Percentiles rank a stretch among this genome's conserved stretches.
These are phyloP conservation scores for Brachyptera risi DNA, from an alignment of 2,888 invertebrate species.

Conservation along the genomic window DNA sequence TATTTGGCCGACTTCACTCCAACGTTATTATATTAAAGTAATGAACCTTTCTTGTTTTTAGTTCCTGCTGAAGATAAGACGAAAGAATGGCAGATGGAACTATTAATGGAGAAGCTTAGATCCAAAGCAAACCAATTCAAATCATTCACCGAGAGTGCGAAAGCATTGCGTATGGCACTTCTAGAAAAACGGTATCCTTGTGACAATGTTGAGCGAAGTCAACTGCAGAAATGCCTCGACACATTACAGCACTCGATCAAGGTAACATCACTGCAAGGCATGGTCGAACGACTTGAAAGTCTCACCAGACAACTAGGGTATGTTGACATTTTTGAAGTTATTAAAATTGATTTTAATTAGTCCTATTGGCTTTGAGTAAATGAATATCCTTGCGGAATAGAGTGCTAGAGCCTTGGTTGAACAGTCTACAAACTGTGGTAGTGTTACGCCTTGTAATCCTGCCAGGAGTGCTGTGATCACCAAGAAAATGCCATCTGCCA, in stretches of 20 bases:
- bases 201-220: slow-evolving; percentile 78
- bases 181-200: slow-evolving; percentile 85
- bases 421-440: too few relatives aligned
- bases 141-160: slow-evolving; percentile 80
- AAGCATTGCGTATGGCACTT: slow-evolving; percentile 81
- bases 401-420: too few relatives aligned
- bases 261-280: slow-evolving; percentile 84
- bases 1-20: too few relatives aligned
- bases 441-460: too few relatives aligned
- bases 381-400: too few relatives aligned
- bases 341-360: too few relatives aligned
- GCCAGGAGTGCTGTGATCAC: too few relatives aligned
- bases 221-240: slow-evolving; percentile 86
- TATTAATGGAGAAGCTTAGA: slow-evolving; percentile 87
- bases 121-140: slow-evolving; percentile 78
- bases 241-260: slow-evolving; percentile 91
- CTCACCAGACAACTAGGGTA: slow-evolving; percentile 85
- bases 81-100: slow-evolving; percentile 76
- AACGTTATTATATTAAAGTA: background rate
- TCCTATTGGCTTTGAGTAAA: too few relatives aligned
- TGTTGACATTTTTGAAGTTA: slow-evolving; percentile 35
- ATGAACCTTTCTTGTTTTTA: background rate
- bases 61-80: slow-evolving; percentile 50
- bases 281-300: slow-evolving; percentile 88
- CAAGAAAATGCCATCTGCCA: too few relatives aligned